A percentile compares a stretch with the other conserved stretches of the same genome.
Evolutionary conservation across 2,797 vertebrate species (phyloP).

Genomic region (Galagoides demidoff): DNA sequence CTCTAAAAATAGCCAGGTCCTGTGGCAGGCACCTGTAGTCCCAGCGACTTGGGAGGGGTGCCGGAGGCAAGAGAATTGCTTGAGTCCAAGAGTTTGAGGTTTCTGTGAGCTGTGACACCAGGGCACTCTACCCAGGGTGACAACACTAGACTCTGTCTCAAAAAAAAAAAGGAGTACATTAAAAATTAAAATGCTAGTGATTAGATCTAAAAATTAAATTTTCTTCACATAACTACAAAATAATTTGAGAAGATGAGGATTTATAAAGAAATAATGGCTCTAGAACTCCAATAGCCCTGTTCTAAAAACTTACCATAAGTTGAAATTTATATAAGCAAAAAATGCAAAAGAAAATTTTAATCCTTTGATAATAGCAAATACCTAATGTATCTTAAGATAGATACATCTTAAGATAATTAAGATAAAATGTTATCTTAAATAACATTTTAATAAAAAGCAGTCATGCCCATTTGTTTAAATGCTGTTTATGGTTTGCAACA

Average conservation of each 20-base stretch:
- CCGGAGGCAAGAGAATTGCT: too few relatives aligned
- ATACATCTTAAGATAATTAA: too few relatives aligned
- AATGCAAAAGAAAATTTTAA: neutral
- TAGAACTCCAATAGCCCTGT: neutral
- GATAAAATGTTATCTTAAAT: neutral
- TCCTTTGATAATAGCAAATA: constrained; percentile 3
- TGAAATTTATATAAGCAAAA: constrained; percentile 23
- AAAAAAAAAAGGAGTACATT: neutral
- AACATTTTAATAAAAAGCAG: constrained; percentile 45
- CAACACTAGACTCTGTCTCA: too few relatives aligned
- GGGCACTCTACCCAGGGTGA: too few relatives aligned
- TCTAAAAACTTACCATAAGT: constrained; percentile 13
- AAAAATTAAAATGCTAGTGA: neutral
- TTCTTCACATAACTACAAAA: constrained; percentile 25
- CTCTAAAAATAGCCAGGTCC: too few relatives aligned
- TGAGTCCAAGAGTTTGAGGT: too few relatives aligned
- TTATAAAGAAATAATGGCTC: constrained; percentile 38
- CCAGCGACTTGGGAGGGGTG: too few relatives aligned
- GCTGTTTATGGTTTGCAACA: neutral
- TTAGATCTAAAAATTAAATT: neutral
- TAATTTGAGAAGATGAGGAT: neutral
- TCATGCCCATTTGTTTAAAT: neutral
- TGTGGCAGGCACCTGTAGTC: too few relatives aligned
- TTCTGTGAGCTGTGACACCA: too few relatives aligned
- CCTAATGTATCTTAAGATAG: too few relatives aligned